Percentiles rank a stretch among this genome's conserved stretches.
phyloP scores from a whole-genome alignment of 2,113 vertebrate species.

The Ictalurus punctatus region DNA sequence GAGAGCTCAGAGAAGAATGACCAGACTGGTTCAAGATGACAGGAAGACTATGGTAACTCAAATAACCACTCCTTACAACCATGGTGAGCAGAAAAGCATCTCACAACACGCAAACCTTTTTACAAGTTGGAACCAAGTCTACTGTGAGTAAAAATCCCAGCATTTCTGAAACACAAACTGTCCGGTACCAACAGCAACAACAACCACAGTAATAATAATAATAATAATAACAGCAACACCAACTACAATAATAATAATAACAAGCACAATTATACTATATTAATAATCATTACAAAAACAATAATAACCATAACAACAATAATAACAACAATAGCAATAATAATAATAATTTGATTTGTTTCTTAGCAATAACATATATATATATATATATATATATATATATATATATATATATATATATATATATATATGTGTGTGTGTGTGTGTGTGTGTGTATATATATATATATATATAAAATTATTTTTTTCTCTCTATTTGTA shows the following conservation, averaged over 20 bases:
- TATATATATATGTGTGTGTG: slow-evolving; percentile 9
- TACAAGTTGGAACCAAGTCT: neutral
- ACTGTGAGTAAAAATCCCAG: neutral
- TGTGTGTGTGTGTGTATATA: too few relatives aligned
- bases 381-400: too few relatives aligned
- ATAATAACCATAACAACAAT: too few relatives aligned
- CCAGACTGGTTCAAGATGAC: neutral
- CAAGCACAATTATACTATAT: too few relatives aligned
- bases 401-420: neutral
- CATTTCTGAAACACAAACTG: neutral
- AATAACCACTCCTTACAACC: neutral
- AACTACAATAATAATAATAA: too few relatives aligned
- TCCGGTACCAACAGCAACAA: neutral
- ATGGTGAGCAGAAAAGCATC: neutral
- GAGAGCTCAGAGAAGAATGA: neutral
- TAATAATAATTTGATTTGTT: neutral
- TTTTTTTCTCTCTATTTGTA: slow-evolving; percentile 21
- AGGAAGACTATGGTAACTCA: neutral
- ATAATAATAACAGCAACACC: neutral
- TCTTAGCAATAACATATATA: neutral
- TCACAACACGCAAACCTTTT: neutral
- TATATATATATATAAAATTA: slow-evolving; percentile 1
- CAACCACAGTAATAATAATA: neutral
- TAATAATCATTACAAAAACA: too few relatives aligned
- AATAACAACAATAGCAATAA: too few relatives aligned